Percentiles rank a stretch among this genome's conserved stretches.
phyloP scores from a whole-genome alignment of 2,797 vertebrate species.

The Percopsis omiscomaycus region DNA sequence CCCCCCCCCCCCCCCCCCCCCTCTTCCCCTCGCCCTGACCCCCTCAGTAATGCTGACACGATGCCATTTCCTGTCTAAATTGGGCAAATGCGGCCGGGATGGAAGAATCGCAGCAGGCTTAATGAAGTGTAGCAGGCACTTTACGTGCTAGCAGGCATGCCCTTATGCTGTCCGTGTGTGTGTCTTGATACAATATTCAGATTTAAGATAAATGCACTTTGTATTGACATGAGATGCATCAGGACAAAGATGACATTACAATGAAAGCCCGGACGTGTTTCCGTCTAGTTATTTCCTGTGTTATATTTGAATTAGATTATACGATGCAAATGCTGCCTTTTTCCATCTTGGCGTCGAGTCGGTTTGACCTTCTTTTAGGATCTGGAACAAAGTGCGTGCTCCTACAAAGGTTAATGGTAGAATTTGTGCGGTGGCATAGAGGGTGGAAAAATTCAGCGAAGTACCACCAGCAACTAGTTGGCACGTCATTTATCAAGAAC shows the following conservation, averaged over 20 bases:
- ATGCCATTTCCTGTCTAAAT: conserved; percentile 67
- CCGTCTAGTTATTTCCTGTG: background rate
- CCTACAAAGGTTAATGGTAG: conserved; percentile 36
- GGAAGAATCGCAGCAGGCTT: conserved; percentile 43
- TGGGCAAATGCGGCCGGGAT: conserved; percentile 53
- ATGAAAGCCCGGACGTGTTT: background rate
- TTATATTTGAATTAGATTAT: too few relatives aligned
- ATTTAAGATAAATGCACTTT: background rate
- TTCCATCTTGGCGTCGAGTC: background rate
- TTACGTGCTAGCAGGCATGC: conserved; percentile 45
- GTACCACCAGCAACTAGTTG: conserved; percentile 35
- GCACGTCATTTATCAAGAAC: conserved; percentile 60
- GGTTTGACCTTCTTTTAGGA: conserved; percentile 54
- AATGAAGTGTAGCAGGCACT: conserved; percentile 61
- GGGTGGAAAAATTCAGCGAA: conserved; percentile 11
- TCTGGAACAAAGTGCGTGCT: background rate
- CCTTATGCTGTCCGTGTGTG: background rate
- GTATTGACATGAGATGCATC: background rate
- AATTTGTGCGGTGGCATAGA: conserved; percentile 16
- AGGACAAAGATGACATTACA: background rate
- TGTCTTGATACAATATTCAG: background rate
- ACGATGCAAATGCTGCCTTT: background rate
- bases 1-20: too few relatives aligned
- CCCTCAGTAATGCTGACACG: conserved; percentile 37
- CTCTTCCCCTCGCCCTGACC: conserved; percentile 6